Base-by-base conservation (phyloP, 2,888 invertebrate species). In the Cryptocephalus moraei region DNA sequence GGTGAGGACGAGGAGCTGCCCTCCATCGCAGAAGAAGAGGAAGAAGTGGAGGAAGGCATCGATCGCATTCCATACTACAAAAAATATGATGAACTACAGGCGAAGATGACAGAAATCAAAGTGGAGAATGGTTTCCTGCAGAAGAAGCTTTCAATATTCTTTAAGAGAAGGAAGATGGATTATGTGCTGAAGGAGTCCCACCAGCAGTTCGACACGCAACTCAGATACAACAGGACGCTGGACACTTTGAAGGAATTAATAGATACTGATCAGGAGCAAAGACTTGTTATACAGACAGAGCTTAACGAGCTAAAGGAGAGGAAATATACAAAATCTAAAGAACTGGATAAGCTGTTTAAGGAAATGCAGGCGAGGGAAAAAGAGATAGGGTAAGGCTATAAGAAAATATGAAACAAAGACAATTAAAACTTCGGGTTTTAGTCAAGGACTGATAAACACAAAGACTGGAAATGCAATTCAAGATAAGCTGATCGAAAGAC, bases 401-500 rank as follows among this genome's bases (percentile, higher is more conserved):
- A 36, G 4, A 11, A 36, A n/a, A 36, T 6, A 6, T 36, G 2
- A 36, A 36, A 4, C 36, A 36, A 36, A 2, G 11, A 36, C 36
- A 11, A n/a, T 36, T n/a, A 36, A 36, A n/a, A 11, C 12, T 4
- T 36, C 2, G n/a, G 13, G 12, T 42, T 11, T 10, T 33, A 47
- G 47, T 14, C 38, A 22, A 8, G 67, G 68, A 4, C 50, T 71
- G 9, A 67, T 69, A 34, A 60, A 61, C 44, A 54, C 63, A 1
- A 67, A 67, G 56, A 69, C 69, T 11, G 69, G 67, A 31, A 66
- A 66, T 45, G 53, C 56, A 45, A 59, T 70, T 44, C 60, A 66
- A 4, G 65, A 67, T 31, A 66, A 67, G 52, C 33, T 60, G 12
- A 55, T 68, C 4, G 63, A 68, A 32, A 55, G 59, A 11, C 47